Base-by-base conservation (phyloP, 2,797 vertebrate species). In the Phaenicophaeus curvirostris region DNA sequence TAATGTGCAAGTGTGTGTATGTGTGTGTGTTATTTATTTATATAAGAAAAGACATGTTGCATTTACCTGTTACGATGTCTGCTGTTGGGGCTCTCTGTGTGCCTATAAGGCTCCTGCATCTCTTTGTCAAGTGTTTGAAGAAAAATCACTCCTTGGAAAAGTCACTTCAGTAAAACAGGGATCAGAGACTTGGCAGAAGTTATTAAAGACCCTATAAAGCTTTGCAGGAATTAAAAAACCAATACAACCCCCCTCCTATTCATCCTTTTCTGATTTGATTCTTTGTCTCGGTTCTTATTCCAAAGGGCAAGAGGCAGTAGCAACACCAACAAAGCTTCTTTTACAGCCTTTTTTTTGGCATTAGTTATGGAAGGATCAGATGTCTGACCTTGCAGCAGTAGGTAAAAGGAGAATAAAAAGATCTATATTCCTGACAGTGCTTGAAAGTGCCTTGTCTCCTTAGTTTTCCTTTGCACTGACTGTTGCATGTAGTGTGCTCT, bases 291-390 rank as follows among this genome's bases (percentile, higher is more conserved):
- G 33, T 27, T 78, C 50, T 80, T 5, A 0, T 87, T 92, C 72
- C 78, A 85, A 85, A 81, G 84, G 58, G 72, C 89, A 85, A 75
- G 84, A 94, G 68, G 75, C 9, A 2, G 72, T 85, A 87, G 68
- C 58, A 89, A 69, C 89, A 66, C 48, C 75, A 85, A 23, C 72
- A 96, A 91, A 94, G 69, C 66, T 90, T 72, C 83, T 89, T 94
- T 96, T 68, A 75, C 87, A 83, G 65, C 15, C 58, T 72, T 92
- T 93, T 93, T 93, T 92, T 81, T 95, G 92, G 75, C 94, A 72
- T 80, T 84, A 68, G 44, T 74, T 89, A 19, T 68, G 37, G 67
- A 72, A 75, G 78, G 42, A 92, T 95, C 81, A 87, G 77, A 77
- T 92, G 72, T 85, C 81, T 91, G 84, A 93, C 89, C 65, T 91